Evolutionary conservation across 2,113 vertebrate species (phyloP), one percentile per base, ranked within the genome.

Genomic region (Pterocles orientalis): DNA sequence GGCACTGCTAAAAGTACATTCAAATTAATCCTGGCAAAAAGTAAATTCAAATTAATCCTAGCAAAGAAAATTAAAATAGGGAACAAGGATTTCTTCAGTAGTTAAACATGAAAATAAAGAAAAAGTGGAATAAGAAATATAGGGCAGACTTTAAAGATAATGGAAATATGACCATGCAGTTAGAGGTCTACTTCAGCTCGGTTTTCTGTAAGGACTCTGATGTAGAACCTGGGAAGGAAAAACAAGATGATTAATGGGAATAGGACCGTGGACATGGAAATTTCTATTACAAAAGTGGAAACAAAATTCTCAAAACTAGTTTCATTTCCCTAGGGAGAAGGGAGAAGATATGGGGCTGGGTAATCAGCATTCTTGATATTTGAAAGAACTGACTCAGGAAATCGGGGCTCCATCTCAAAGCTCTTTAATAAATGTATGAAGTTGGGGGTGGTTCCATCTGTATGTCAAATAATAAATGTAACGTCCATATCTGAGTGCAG

Each of bases 381-480:
- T 64, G 83, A 96, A 96, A 95, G 75, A 92, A 82, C 78, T 97
- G 82, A 92, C 91, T 95, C 84, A 91, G 92, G 92, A 94, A 91
- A 91, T 90, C 85, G 50, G 84, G 57, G 82, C 70, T 95, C 41
- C 79, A 70, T 95, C 91, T 95, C 92, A 72, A 82, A 85, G 70
- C 89, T 91, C 70, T 95, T 95, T 93, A 95, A 95, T 94, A 94
- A 96, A 95, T 96, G 84, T 33, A 93, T 95, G 87, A 95, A 88
- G 86, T 90, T 94, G 92, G 75, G 82, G 93, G 84, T 94, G 93
- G 90, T 47, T 91, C 93, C 90, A 87, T 94, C 78, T 94, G 87
- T 72, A 71, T 92, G 91, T 91, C 94, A 95, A 82, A 79, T 91
- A 95, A 89, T 93, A 92, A 93, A 96, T 86, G 69, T 34, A 69